These are phyloP conservation scores for Dipus sagitta DNA, from an alignment of 2,797 vertebrate genomes.

Conservation along the genomic window DNA sequence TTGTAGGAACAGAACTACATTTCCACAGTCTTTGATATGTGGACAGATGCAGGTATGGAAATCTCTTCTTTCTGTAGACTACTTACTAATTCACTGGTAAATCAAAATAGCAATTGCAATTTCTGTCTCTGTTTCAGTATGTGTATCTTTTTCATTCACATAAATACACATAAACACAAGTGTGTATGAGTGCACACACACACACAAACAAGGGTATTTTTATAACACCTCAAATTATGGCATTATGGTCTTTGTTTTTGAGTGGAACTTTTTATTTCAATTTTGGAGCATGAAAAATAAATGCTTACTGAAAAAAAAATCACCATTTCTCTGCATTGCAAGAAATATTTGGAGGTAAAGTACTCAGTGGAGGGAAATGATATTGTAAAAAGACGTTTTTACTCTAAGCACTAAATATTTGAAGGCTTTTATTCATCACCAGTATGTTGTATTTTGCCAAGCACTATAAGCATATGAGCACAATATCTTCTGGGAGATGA, in stretches of 20 bases:
- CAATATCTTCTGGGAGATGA: neutral
- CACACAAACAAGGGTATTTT: neutral
- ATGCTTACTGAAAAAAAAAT: neutral
- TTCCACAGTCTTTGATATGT: neutral
- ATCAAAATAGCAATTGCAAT: neutral
- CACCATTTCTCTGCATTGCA: neutral
- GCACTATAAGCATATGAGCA: neutral
- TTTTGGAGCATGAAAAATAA: slow-evolving; percentile 16
- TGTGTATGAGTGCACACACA: too few species aligned
- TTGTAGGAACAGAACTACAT: neutral
- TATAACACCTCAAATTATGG: neutral
- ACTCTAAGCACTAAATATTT: slow-evolving; percentile 24
- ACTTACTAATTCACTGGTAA: neutral
- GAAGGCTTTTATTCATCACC: neutral
- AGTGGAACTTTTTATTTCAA: slow-evolving; percentile 12
- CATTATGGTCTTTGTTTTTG: neutral
- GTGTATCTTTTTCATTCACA: neutral
- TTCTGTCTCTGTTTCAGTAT: neutral
- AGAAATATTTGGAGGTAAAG: neutral
- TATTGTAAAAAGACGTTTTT: slow-evolving; percentile 22
- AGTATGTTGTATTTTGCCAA: neutral
- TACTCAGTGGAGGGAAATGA: neutral
- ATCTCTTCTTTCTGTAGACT: neutral
- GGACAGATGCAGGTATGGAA: neutral
- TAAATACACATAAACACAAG: neutral